Percentiles rank a stretch among this genome's conserved stretches.
Conservation (phyloP, 2,797 vertebrate genomes). For the Microchirus variegatus region DNA sequence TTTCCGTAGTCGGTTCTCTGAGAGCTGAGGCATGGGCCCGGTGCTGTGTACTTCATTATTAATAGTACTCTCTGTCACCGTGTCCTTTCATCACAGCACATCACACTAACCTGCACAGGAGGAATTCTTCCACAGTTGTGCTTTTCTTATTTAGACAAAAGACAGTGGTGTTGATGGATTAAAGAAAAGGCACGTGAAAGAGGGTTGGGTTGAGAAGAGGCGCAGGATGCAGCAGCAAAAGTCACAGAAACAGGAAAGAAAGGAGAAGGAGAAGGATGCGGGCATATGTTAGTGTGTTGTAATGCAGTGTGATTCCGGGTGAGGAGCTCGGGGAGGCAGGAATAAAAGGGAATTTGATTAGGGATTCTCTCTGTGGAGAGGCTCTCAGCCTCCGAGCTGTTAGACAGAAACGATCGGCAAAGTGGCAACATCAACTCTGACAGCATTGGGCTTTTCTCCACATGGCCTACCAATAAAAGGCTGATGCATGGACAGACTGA, state of each 20-base stretch:
- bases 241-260: conserved; percentile 35
- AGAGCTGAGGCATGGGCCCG: conserved; percentile 56
- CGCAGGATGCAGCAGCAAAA: conserved; percentile 29
- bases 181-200: conserved; percentile 25
- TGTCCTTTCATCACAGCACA: conserved; percentile 84
- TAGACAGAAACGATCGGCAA: conserved; percentile 80
- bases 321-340: conserved; percentile 71
- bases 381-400: conserved; percentile 77
- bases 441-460: conserved; percentile 74
- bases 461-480: conserved; percentile 68
- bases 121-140: conserved; percentile 76
- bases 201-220: conserved; percentile 20
- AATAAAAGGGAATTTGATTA: conserved; percentile 84
- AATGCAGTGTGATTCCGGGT: conserved; percentile 78
- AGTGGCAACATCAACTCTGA: conserved; percentile 79
- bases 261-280: conserved; percentile 56
- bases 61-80: conserved; percentile 72
- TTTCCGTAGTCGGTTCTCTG: conserved; percentile 56
- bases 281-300: conserved; percentile 75
- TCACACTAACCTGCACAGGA: conserved; percentile 73
- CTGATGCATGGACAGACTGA: conserved; percentile 67
- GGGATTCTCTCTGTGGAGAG: conserved; percentile 82
- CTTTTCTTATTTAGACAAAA: conserved; percentile 66
- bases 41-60: conserved; percentile 76
- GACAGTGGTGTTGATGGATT: conserved; percentile 58